Evolutionary conservation across 1,140 invertebrate genomes (phyloP).

Genomic region (Drosophila quadrilineata): DNA sequence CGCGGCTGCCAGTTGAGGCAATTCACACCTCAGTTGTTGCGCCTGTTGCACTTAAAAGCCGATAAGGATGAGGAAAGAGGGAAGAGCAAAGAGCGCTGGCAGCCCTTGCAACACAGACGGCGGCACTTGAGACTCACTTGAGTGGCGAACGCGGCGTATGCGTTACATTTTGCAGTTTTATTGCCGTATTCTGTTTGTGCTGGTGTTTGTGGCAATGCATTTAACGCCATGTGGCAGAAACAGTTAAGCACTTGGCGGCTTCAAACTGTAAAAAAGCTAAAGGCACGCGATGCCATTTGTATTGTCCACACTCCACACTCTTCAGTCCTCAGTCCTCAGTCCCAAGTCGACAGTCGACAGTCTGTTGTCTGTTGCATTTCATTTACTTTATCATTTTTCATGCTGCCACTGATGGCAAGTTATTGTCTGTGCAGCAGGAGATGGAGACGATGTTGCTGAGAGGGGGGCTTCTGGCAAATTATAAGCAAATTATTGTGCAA

Average conservation of each 20-base stretch:
- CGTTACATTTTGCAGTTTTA: constrained; percentile 42
- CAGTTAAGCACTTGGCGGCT: constrained; percentile 37
- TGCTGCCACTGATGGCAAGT: constrained; percentile 3
- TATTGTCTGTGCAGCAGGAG: constrained; percentile 1
- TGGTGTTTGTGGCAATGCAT: constrained; percentile 38
- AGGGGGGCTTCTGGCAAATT: constrained; percentile 41
- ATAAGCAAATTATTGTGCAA: constrained; percentile 72
- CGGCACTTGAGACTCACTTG: constrained; percentile 70
- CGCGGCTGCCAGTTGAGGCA: background rate
- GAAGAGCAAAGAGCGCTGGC: constrained; percentile 5
- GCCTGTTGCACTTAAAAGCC: constrained; percentile 50
- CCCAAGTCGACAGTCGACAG: no score
- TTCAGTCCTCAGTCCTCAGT: no score
- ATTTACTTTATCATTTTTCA: constrained; percentile 72
- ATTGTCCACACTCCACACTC: constrained; percentile 15
- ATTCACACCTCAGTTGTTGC: constrained; percentile 48
- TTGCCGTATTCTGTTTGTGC: constrained; percentile 28
- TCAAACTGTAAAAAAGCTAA: constrained; percentile 21
- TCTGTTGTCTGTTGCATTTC: constrained; percentile 68
- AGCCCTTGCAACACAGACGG: constrained; percentile 31
- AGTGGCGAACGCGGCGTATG: constrained; percentile 33
- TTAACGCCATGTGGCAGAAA: constrained; percentile 49
- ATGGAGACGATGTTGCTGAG: background rate
- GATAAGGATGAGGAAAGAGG: no score
- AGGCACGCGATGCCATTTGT: constrained; percentile 36